Evolutionary conservation across 2,113 vertebrate species (phyloP).

Genomic region (Micronisus gabar): DNA sequence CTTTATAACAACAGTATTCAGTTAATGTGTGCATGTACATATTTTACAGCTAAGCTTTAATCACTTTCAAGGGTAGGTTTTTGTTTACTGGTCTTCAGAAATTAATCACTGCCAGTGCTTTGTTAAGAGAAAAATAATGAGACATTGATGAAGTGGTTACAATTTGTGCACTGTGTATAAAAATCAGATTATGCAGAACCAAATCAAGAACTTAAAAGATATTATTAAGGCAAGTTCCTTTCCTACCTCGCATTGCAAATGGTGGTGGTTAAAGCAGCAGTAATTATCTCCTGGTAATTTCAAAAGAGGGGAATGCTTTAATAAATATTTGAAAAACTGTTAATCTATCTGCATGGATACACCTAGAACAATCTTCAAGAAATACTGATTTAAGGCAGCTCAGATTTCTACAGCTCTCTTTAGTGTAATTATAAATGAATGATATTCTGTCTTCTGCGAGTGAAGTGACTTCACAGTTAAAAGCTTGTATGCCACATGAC

Average conservation of each 20-base stretch:
- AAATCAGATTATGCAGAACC: constrained; percentile 69
- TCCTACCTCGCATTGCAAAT: background rate
- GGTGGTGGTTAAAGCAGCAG: background rate
- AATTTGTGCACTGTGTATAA: constrained; percentile 73
- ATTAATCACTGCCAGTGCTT: constrained; percentile 77
- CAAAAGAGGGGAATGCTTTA: background rate
- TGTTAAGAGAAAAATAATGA: constrained; percentile 78
- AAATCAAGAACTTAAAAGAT: constrained; percentile 41
- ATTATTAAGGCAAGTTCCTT: background rate
- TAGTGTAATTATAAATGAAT: background rate
- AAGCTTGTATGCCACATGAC: background rate
- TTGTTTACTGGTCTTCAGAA: constrained; percentile 76
- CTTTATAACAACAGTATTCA: background rate
- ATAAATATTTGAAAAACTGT: background rate
- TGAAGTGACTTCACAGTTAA: background rate
- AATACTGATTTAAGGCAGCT: background rate
- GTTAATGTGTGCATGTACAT: background rate
- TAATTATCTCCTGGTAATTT: background rate
- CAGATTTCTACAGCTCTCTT: background rate
- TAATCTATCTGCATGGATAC: background rate
- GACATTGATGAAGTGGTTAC: constrained; percentile 76
- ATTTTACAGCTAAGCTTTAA: constrained; percentile 53
- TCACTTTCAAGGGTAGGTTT: constrained; percentile 64
- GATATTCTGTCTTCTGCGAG: background rate
- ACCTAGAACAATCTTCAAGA: background rate